Evolutionary conservation across 2,888 invertebrate genomes (phyloP).

Genomic region (Andricus quercusramuli): DNA sequence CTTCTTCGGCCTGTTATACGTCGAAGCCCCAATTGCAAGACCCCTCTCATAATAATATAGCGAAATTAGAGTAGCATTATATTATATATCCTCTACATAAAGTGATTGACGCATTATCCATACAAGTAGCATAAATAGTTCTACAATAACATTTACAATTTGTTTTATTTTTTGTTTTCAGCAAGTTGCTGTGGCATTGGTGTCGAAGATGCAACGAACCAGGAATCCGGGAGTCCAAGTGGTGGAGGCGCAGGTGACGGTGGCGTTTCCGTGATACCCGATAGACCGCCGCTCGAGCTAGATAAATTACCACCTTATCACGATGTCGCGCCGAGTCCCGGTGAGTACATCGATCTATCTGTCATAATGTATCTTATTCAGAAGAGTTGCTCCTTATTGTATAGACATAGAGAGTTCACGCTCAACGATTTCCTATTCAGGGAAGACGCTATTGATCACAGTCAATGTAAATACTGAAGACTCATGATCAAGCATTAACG

Average conservation of each 20-base stretch:
- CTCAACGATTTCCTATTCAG: background rate
- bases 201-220: slow-evolving; percentile 70
- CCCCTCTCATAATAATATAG: slow-evolving; percentile 41
- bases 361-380: slow-evolving; percentile 31
- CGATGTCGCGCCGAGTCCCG: slow-evolving; percentile 76
- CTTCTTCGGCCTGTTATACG: slow-evolving; percentile 43
- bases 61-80: slow-evolving; percentile 47
- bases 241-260: slow-evolving; percentile 70
- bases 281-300: slow-evolving; percentile 76
- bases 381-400: slow-evolving; percentile 21
- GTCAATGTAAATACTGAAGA: slow-evolving; percentile 23
- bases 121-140: background rate
- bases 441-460: slow-evolving; percentile 7
- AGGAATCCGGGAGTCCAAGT: slow-evolving; percentile 68
- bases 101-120: background rate
- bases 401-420: slow-evolving; percentile 21
- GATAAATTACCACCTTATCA: slow-evolving; percentile 78
- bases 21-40: slow-evolving; percentile 39
- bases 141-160: background rate
- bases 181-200: slow-evolving; percentile 75
- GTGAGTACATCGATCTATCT: slow-evolving; percentile 63
- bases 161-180: slow-evolving; percentile 59
- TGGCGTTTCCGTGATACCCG: slow-evolving; percentile 76
- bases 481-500: background rate
- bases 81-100: background rate